Evolutionary conservation across 2,888 invertebrate genomes (phyloP).

Genomic region (Eucera pruinosa): DNA sequence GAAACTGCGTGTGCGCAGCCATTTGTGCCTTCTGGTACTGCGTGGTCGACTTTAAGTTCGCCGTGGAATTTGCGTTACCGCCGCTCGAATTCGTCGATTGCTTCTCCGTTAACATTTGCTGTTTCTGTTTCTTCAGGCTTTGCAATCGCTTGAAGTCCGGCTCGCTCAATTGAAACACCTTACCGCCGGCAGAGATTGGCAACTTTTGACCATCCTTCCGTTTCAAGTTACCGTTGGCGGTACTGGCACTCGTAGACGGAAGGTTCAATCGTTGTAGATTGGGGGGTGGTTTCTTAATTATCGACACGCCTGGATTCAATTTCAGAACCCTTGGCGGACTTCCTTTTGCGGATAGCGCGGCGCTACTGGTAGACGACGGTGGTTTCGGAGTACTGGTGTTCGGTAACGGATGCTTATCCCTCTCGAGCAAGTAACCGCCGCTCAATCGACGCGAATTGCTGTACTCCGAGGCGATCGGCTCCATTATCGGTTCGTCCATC

Average conservation of each 20-base stretch:
- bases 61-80: conserved; percentile 54
- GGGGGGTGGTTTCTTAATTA: conserved; percentile 83
- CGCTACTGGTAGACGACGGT: conserved; percentile 35
- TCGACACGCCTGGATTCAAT: conserved; percentile 81
- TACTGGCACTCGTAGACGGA: conserved; percentile 69
- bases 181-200: conserved; percentile 92
- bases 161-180: conserved; percentile 91
- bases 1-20: conserved; percentile 78
- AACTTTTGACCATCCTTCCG: conserved; percentile 86
- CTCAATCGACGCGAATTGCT: conserved; percentile 78
- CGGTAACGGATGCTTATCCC: conserved; percentile 70
- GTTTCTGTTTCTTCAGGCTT: conserved; percentile 85
- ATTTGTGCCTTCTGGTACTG: conserved; percentile 73
- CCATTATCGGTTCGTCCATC: conserved; percentile 80
- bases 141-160: conserved; percentile 90
- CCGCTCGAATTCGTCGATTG: conserved; percentile 53
- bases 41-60: conserved; percentile 58
- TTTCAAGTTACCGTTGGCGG: conserved; percentile 69
- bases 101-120: conserved; percentile 76
- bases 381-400: conserved; percentile 61
- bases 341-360: conserved; percentile 45
- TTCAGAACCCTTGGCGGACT: conserved; percentile 75
- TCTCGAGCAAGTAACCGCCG: conserved; percentile 80
- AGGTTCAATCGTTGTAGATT: conserved; percentile 78
- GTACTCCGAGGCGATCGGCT: conserved; percentile 77